Percentiles rank a stretch among this genome's conserved stretches.
Conservation (phyloP, 2,888 invertebrate species). For the Hyles lineata region DNA sequence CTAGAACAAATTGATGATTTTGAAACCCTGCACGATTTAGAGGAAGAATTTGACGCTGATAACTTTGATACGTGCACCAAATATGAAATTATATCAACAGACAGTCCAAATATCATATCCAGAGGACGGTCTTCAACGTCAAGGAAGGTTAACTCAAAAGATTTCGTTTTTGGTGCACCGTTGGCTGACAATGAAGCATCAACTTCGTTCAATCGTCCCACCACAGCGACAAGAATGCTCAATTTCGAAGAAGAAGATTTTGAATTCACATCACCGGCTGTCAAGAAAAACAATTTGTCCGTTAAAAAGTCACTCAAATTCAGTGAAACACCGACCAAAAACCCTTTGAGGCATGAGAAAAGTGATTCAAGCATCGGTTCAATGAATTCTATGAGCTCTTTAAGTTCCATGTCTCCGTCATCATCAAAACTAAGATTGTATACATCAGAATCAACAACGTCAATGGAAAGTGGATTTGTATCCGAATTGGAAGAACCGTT, state of each 20-base stretch:
- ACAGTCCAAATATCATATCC: conserved; percentile 78
- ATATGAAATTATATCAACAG: conserved; percentile 81
- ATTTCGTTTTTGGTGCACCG: conserved; percentile 78
- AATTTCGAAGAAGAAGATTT: conserved; percentile 76
- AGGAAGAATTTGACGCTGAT: conserved; percentile 74
- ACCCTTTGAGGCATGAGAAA: conserved; percentile 57
- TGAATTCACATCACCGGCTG: conserved; percentile 73
- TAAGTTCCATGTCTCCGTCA: conserved; percentile 50
- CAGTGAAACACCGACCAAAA: conserved; percentile 65
- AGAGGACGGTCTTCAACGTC: conserved; percentile 61
- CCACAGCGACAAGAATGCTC: conserved; percentile 66
- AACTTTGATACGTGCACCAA: conserved; percentile 76
- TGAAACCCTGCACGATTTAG: conserved; percentile 74
- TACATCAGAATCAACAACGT: conserved; percentile 70
- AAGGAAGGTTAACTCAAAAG: conserved; percentile 65
- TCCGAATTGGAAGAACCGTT: conserved; percentile 78
- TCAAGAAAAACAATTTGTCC: conserved; percentile 54
- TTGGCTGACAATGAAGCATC: conserved; percentile 71
- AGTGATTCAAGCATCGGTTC: conserved; percentile 72
- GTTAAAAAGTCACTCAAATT: conserved; percentile 77
- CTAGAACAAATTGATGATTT: conserved; percentile 62
- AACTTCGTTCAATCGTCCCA: conserved; percentile 72
- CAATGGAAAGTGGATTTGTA: conserved; percentile 79
- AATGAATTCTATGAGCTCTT: conserved; percentile 53
- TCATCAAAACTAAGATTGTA: conserved; percentile 59